A percentile compares a stretch with the other conserved stretches of the same genome.
Evolutionary conservation across 2,797 vertebrate species (phyloP).

Genomic region (Threskiornis aethiopicus): DNA sequence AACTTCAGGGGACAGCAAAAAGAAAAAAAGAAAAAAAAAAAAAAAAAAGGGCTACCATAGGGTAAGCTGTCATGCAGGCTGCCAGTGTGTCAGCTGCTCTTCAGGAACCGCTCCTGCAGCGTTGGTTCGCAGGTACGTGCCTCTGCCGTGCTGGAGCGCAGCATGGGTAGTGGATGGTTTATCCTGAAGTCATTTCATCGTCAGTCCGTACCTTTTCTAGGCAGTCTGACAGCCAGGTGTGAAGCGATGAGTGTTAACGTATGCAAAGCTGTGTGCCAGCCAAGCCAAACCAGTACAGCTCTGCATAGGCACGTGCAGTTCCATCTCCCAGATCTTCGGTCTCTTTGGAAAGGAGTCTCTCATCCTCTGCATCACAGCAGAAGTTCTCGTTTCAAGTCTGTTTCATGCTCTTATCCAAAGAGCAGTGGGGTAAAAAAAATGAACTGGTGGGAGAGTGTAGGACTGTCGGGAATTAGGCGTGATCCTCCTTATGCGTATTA

Average conservation of each 20-base stretch:
- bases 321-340: not conserved
- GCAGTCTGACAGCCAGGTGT: not conserved
- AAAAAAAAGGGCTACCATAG: not conserved
- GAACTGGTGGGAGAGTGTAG: not conserved
- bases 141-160: not conserved
- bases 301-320: not conserved
- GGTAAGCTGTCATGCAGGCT: not conserved
- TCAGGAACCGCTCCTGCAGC: not conserved
- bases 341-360: not conserved
- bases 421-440: not conserved
- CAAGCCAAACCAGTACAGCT: not conserved
- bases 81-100: not conserved
- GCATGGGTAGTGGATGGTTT: not conserved
- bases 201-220: not conserved
- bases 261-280: not conserved
- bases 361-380: not conserved
- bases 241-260: not conserved
- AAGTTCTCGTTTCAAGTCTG: not conserved
- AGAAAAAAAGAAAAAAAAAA: not conserved
- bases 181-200: not conserved
- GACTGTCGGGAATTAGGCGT: conserved; percentile 1
- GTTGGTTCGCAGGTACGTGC: not conserved
- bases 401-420: not conserved
- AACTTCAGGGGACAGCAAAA: not conserved
- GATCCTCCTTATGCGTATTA: conserved; percentile 36